Percentiles rank a stretch among this genome's conserved stretches.
Conservation (phyloP, 2,113 vertebrate species). For the Plecturocebus donacophilus region DNA sequence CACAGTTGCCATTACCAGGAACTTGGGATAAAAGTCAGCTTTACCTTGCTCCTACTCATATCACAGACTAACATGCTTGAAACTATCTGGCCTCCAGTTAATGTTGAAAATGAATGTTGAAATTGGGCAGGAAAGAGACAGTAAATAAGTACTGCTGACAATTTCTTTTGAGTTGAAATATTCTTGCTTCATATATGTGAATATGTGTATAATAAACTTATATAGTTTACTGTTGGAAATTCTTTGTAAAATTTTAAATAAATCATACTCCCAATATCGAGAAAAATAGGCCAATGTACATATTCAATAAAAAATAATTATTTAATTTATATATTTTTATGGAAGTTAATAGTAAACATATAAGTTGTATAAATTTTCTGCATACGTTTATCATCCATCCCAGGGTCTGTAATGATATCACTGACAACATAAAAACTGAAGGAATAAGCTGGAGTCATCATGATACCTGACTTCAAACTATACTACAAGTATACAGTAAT, state of each 20-base stretch:
- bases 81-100: not conserved
- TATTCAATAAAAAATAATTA: not conserved
- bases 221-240: not conserved
- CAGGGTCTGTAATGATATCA: not conserved
- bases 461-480: too few relatives aligned
- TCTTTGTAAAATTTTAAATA: not conserved
- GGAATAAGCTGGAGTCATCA: not conserved
- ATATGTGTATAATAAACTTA: not conserved
- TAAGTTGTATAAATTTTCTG: not conserved
- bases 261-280: not conserved
- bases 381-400: not conserved
- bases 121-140: not conserved
- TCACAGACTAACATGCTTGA: not conserved
- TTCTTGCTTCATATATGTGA: not conserved
- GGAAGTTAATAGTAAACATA: not conserved
- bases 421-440: not conserved
- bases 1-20: not conserved
- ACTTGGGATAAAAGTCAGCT: not conserved
- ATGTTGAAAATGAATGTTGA: not conserved
- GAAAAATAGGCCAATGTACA: not conserved
- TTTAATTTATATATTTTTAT: not conserved
- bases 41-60: too few relatives aligned
- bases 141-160: not conserved
- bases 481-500: too few relatives aligned
- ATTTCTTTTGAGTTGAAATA: too few relatives aligned